These are phyloP conservation scores for Turnix velox DNA, from an alignment of 2,113 vertebrate genomes.

Conservation along the genomic window DNA sequence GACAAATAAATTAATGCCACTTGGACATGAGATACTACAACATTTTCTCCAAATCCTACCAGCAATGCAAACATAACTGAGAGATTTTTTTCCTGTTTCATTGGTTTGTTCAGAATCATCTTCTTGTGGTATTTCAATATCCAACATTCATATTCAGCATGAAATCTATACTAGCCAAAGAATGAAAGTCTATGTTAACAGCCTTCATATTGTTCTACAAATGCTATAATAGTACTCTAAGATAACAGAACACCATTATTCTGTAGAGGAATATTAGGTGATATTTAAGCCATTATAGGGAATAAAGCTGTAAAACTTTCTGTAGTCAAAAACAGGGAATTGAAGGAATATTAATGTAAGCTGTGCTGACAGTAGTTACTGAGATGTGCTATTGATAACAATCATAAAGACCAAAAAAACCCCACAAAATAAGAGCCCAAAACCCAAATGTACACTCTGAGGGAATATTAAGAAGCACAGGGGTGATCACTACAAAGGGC, in stretches of 20 bases:
- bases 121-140: not conserved
- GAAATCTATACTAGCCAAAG: not conserved
- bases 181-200: not conserved
- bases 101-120: not conserved
- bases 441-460: not conserved
- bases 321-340: not conserved
- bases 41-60: not conserved
- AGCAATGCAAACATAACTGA: not conserved
- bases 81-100: not conserved
- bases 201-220: not conserved
- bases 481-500: not conserved
- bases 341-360: not conserved
- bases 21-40: not conserved
- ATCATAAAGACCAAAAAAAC: not conserved
- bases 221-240: not conserved
- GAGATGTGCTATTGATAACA: not conserved
- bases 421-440: not conserved
- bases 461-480: not conserved
- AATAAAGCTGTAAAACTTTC: not conserved
- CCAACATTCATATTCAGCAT: fast-evolving
- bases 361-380: not conserved
- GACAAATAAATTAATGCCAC: not conserved
- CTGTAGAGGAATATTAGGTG: not conserved
- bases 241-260: not conserved
- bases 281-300: not conserved